phyloP scores from a whole-genome alignment of 2,888 invertebrate species.

The Ophraella communa region DNA sequence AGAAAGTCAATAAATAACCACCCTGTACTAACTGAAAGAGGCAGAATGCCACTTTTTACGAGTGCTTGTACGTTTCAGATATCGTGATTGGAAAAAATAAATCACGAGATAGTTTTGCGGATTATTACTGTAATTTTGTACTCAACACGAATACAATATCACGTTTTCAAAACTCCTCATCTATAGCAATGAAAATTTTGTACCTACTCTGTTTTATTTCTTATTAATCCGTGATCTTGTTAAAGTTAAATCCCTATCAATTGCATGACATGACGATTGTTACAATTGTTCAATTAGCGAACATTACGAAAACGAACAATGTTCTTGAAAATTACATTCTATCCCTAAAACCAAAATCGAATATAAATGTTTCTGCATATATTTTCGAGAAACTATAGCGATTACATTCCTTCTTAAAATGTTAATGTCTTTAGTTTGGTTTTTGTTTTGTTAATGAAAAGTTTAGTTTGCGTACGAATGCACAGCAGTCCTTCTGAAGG shows the following conservation, averaged over 20 bases:
- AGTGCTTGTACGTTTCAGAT: constrained; percentile 12
- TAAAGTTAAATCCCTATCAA: background rate
- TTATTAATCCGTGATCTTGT: constrained; percentile 1
- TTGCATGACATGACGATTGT: background rate
- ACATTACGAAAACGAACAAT: background rate
- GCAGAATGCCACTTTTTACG: background rate
- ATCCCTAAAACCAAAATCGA: too few relatives aligned
- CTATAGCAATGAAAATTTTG: constrained; percentile 2
- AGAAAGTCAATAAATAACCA: background rate
- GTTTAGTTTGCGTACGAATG: background rate
- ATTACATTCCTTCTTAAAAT: too few relatives aligned
- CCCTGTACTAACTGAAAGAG: background rate
- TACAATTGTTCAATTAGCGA: background rate
- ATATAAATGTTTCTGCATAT: too few relatives aligned
- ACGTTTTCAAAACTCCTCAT: constrained; percentile 30
- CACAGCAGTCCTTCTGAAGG: background rate
- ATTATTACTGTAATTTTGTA: constrained; percentile 39
- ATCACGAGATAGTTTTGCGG: constrained; percentile 32
- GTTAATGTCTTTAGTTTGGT: too few relatives aligned
- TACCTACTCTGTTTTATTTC: background rate
- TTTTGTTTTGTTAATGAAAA: background rate
- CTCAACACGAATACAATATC: constrained; percentile 33
- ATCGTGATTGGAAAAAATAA: constrained; percentile 36
- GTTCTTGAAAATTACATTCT: background rate
- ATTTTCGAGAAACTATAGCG: too few relatives aligned